Evolutionary conservation across 2,113 vertebrate species (phyloP).

Genomic region (Marcusenius ussheri): DNA sequence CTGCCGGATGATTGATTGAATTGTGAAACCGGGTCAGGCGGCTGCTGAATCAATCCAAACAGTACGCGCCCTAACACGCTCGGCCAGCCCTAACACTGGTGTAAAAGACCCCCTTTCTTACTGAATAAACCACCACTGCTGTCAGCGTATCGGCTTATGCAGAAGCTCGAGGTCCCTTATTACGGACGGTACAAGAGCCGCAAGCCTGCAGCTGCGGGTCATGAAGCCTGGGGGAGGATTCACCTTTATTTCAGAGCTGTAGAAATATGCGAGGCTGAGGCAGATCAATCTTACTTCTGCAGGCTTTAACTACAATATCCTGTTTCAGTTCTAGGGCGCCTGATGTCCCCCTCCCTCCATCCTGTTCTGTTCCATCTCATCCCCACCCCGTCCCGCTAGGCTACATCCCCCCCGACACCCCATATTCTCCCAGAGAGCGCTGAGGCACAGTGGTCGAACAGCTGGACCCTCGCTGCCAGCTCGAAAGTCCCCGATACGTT

Average conservation of each 20-base stretch:
- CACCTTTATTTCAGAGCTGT: constrained; percentile 44
- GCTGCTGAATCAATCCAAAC: constrained; percentile 29
- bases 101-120: background rate
- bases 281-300: constrained; percentile 51
- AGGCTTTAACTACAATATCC: constrained; percentile 48
- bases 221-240: constrained; percentile 34
- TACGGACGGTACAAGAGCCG: background rate
- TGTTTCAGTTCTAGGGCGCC: constrained; percentile 44
- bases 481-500: constrained; percentile 27
- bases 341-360: background rate
- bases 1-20: constrained; percentile 33
- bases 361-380: background rate
- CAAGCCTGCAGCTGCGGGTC: constrained; percentile 32
- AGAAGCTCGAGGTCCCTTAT: background rate
- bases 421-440: background rate
- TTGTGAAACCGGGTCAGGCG: constrained; percentile 29
- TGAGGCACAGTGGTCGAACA: constrained; percentile 14
- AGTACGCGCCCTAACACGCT: constrained; percentile 22
- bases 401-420: constrained; percentile 15
- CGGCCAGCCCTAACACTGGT: background rate
- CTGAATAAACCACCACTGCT: background rate
- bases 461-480: constrained; percentile 19
- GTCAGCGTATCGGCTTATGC: background rate
- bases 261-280: constrained; percentile 48
- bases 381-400: background rate